Evolutionary conservation across 1,140 invertebrate species (phyloP), one percentile per base, ranked within the genome.

Genomic region (Drosophila bocki): DNA sequence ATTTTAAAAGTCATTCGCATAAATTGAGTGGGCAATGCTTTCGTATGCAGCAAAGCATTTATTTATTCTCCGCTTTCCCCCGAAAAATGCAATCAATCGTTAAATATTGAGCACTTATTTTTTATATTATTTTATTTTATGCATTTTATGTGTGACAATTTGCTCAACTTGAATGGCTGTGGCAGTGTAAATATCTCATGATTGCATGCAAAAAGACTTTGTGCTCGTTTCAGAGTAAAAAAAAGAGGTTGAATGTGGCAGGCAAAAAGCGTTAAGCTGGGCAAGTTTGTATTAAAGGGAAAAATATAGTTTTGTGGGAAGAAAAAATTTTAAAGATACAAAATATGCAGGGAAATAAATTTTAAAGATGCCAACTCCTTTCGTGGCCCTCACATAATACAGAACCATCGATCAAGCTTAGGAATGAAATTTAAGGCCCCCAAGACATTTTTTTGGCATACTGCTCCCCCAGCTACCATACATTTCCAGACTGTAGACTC

Each of bases 1-100:
- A 56, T 37, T 79, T 78, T 63, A 79, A 87, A 75, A 78, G 68
- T 79, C 62, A 79, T 82, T 61, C 41, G 64, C 58, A 50, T 65
- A 61, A 65, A 78, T 64, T 81, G 45, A 32, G 12, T 37, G 58
- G 33, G 33, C 33, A 19, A 35, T 41, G 26, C 51, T 47, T 47
- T 17, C 12, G 33, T 7, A 42, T 60, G 35, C 19, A 26, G 39
- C 8, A 17, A 26, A 8, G 9, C 15, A 12, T 29, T 33, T 47
- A 50, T 76, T 80, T 70, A 47, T 53, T 69, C 62, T 12, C 19
- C 7, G 22, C 15, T 64, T 45, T 13, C 0, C 11, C 13, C 13
- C 13, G n/a, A 58, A 44, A 76, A 72, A 77, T 72, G 51, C 59
- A 85, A 85, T 85, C 74, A 81, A 59, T 59, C 32, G 53, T 69